Evolutionary conservation across 2,797 vertebrate genomes (phyloP), one percentile per base, ranked within the genome.

Genomic region (Eospalax fontanierii): DNA sequence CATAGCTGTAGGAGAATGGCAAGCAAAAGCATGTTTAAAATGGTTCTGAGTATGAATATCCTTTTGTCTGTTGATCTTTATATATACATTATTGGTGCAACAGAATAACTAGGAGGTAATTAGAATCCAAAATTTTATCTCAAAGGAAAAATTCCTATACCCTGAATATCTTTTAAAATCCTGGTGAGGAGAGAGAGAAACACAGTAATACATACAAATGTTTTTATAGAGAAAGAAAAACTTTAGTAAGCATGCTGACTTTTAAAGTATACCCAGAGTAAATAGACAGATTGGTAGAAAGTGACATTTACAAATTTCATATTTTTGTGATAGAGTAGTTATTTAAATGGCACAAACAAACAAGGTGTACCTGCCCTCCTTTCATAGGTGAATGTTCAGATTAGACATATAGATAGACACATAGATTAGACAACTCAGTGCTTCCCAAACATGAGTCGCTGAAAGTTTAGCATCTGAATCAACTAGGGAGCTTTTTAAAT

Each of bases 191-290:
- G 19, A 70, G 14, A 70, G 30, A 26, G 33, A 35, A 28, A 57
- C 7, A 78, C 14, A 71, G 15, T 87, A 94, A 87, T 80, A 2
- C 3, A 35, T 46, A 26, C 19, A 85, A 40, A 38, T 90, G 54
- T 28, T 94, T 93, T 95, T 81, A 43, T 86, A 82, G 76, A 59
- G 16, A 33, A 63, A 57, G 38, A 79, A 91, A 91, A 85, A 65
- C 63, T 28, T 7, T 54, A 24, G 22, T 35, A 66, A 63, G 16
- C 4, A 22, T 87, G 46, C 50, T 26, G 81, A 3, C 21, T 86
- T 66, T 95, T 63, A 91, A 66, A n/a, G 33, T 88, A 8, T 54
- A 87, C 70, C 26, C 35, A 80, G 57, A 74, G 35, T 92, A 81
- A 73, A 76, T 68, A 93, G 74, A 57, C 66, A 9, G 18, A 3